phyloP scores from a whole-genome alignment of 2,888 invertebrate species.

The Tinea trinotella region DNA sequence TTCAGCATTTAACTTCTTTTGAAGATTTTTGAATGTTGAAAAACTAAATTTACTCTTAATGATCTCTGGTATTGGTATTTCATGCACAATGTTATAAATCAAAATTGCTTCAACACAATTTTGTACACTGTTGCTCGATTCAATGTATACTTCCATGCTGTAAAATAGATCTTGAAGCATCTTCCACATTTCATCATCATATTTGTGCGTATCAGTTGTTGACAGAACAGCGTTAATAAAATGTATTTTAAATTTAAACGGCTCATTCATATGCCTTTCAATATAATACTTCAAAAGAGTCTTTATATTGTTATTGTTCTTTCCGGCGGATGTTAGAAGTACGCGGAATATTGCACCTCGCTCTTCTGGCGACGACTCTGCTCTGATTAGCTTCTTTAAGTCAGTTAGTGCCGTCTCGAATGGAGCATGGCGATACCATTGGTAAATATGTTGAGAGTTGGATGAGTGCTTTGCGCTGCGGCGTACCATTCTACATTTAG shows the following conservation, averaged over 20 bases:
- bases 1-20: constrained; percentile 30
- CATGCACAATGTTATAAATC: constrained; percentile 33
- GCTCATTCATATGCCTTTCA: constrained; percentile 38
- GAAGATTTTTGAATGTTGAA: constrained; percentile 30
- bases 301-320: constrained; percentile 32
- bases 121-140: constrained; percentile 36
- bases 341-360: constrained; percentile 34
- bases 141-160: constrained; percentile 37
- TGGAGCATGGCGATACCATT: constrained; percentile 44
- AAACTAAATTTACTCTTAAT: constrained; percentile 35
- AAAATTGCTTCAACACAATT: constrained; percentile 36
- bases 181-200: constrained; percentile 39
- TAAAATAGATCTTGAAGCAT: constrained; percentile 38
- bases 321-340: constrained; percentile 32
- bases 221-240: constrained; percentile 35
- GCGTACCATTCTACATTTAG: too few relatives aligned
- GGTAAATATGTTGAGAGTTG: constrained; percentile 22
- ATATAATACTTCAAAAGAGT: constrained; percentile 35
- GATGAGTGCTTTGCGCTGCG: not conserved
- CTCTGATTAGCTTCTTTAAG: constrained; percentile 37
- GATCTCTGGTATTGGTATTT: constrained; percentile 34
- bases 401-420: constrained; percentile 41
- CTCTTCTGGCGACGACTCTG: constrained; percentile 38
- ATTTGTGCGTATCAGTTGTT: constrained; percentile 30
- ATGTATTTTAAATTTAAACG: constrained; percentile 27